These are phyloP conservation scores for Nestor notabilis DNA, from an alignment of 2,113 vertebrate species.

Conservation along the genomic window DNA sequence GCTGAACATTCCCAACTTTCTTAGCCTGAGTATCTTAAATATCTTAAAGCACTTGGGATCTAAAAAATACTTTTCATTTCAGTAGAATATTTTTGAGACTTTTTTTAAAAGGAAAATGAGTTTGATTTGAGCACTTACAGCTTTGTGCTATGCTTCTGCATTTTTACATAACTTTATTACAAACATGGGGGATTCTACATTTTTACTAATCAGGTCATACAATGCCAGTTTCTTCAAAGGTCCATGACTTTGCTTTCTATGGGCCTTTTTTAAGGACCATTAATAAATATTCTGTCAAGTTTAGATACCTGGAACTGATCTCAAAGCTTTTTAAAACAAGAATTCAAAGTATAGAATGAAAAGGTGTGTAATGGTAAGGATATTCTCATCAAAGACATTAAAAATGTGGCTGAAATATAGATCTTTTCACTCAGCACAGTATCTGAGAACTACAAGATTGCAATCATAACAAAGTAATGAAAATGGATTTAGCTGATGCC, in stretches of 20 bases:
- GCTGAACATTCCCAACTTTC: background rate
- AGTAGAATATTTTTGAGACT: background rate
- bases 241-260: background rate
- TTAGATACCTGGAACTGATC: background rate
- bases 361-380: background rate
- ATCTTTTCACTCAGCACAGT: background rate
- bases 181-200: background rate
- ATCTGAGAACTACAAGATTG: slow-evolving; percentile 39
- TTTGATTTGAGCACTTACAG: background rate
- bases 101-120: background rate
- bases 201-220: background rate
- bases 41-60: background rate
- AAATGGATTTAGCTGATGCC: slow-evolving; percentile 45
- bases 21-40: background rate
- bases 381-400: background rate
- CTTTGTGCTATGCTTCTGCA: background rate
- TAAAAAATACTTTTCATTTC: background rate
- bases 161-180: background rate
- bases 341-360: background rate
- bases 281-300: background rate
- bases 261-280: background rate
- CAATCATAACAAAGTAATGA: slow-evolving; percentile 47
- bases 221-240: background rate
- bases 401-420: slow-evolving; percentile 12
- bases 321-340: background rate